Conservation (phyloP, 2,797 vertebrate genomes). For the Pterois miles region DNA sequence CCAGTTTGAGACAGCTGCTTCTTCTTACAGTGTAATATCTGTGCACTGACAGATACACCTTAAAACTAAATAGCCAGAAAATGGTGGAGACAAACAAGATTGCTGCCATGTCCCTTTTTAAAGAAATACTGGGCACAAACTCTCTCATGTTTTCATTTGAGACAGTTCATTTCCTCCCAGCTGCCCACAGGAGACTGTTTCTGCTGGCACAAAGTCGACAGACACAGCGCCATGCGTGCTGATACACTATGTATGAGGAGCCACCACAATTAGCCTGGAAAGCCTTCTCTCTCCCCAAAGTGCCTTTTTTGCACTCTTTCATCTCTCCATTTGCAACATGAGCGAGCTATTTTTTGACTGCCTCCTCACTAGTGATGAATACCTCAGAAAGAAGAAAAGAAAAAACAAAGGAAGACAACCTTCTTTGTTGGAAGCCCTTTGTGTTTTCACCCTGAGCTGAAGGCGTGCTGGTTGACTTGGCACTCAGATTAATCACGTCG, state of each 20-base stretch:
- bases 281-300: conserved; percentile 45
- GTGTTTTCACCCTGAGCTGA: conserved; percentile 46
- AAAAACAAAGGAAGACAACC: conserved; percentile 11
- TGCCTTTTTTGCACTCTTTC: conserved; percentile 47
- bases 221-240: conserved; percentile 30
- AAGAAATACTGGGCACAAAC: conserved; percentile 12
- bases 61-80: too few species aligned
- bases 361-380: conserved; percentile 43
- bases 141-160: conserved; percentile 42
- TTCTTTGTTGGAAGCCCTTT: conserved; percentile 46
- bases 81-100: too few species aligned
- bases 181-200: conserved; percentile 58
- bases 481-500: conserved; percentile 35
- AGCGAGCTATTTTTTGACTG: conserved; percentile 59
- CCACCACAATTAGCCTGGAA: conserved; percentile 63
- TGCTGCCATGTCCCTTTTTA: conserved; percentile 7
- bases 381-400: background rate
- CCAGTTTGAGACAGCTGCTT: background rate
- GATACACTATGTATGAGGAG: conserved; percentile 56
- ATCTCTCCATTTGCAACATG: conserved; percentile 49
- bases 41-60: background rate
- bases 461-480: conserved; percentile 46
- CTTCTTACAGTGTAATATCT: background rate
- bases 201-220: conserved; percentile 38
- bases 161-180: conserved; percentile 58